phyloP scores from a whole-genome alignment of 2,888 invertebrate genomes.

The Dione juno region DNA sequence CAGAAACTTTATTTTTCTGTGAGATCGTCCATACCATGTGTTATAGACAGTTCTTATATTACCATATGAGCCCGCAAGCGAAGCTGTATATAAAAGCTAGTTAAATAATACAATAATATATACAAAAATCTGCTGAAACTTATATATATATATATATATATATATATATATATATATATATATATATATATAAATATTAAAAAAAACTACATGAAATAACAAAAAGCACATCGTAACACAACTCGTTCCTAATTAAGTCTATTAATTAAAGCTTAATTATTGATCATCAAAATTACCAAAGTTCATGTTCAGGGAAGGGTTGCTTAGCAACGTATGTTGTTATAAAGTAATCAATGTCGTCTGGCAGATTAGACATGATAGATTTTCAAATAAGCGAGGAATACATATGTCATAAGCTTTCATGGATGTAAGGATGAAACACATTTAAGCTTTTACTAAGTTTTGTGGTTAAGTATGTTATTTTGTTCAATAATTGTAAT shows the following conservation, averaged over 20 bases:
- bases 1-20: too few relatives aligned
- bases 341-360: constrained; percentile 53
- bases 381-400: constrained; percentile 33
- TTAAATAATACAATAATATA: too few relatives aligned
- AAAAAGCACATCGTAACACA: neutral
- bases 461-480: too few relatives aligned
- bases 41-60: too few relatives aligned
- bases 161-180: too few relatives aligned
- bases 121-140: too few relatives aligned
- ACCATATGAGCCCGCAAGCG: too few relatives aligned
- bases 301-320: neutral
- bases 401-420: neutral
- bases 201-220: neutral
- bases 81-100: too few relatives aligned
- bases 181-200: too few relatives aligned
- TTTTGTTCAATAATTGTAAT: too few relatives aligned
- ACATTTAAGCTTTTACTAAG: neutral
- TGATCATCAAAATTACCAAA: constrained; percentile 12
- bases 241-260: neutral
- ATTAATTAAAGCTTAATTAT: constrained; percentile 13
- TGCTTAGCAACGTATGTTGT: constrained; percentile 20
- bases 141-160: too few relatives aligned
- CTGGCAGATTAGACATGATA: constrained; percentile 51
- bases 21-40: too few relatives aligned
- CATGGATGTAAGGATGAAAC: neutral